These are phyloP conservation scores for Aphodius granarius DNA, from an alignment of 2,888 invertebrate species.

Conservation along the genomic window DNA sequence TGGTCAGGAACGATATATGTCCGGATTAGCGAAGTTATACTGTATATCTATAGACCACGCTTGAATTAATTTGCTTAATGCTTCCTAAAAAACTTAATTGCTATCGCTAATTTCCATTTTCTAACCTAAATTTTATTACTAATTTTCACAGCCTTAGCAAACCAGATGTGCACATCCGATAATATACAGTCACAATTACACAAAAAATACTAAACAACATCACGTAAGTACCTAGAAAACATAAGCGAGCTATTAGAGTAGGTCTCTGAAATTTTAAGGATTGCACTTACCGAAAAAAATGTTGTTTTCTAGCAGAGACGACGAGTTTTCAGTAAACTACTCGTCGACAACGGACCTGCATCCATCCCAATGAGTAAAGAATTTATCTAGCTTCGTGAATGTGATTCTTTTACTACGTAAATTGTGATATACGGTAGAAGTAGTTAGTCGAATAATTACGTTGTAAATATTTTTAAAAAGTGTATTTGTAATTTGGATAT, in stretches of 20 bases:
- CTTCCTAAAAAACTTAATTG: neutral
- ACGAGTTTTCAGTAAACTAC: neutral
- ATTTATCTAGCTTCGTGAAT: neutral
- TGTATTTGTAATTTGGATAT: neutral
- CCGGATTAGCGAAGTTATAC: too few relatives aligned
- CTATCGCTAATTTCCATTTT: neutral
- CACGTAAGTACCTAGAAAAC: neutral
- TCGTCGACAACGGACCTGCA: neutral
- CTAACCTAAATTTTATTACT: neutral
- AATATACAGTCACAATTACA: neutral
- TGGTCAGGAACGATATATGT: too few relatives aligned
- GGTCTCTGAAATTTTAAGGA: neutral
- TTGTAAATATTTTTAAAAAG: neutral
- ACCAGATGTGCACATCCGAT: neutral
- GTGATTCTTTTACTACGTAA: neutral
- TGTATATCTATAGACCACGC: too few relatives aligned
- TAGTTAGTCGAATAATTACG: neutral
- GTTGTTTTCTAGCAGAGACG: neutral
- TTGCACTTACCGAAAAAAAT: neutral
- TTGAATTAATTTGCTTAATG: neutral
- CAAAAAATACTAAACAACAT: neutral
- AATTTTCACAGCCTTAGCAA: neutral
- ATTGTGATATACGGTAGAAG: neutral
- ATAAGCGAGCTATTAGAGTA: neutral
- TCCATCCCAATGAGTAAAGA: neutral